Base-by-base conservation (phyloP, 2,888 invertebrate genomes). In the Panopea generosa region DNA sequence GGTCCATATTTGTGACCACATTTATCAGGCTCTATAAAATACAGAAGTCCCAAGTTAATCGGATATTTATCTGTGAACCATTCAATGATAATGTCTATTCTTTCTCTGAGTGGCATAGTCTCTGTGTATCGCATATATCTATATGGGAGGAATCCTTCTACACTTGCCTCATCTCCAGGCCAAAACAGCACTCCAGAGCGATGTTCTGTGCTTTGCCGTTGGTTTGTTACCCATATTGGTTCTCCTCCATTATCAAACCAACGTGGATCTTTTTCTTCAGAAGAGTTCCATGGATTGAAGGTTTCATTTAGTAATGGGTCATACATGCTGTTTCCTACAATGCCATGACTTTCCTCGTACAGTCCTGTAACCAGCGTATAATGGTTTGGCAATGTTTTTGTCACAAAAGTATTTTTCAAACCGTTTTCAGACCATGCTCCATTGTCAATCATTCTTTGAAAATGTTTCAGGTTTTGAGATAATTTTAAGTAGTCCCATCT, bases 351-450 rank as follows among this genome's bases (percentile, higher is more conserved):
- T 90, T 95, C 95, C 0, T 95, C 94, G 87, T 95, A 95, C 18
- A 90, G 57, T 24, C 92, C 92, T 6, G 93, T 96, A 0, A 95
- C 95, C 65, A 96, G 95, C 0, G 95, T 94, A 86, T 95, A 95
- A 92, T 96, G 96, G 92, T 96, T 96, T 0, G 96, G 95, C 87
- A 95, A 95, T 0, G 96, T 96, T 92, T 95, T 95, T 0, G 96
- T 96, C 2, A 89, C 79, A 69, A 92, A 92, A 1, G 86, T 83
- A 83, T 91, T 90, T 59, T 85, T 86, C 52, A 90, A 26, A 18
- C 90, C 90, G n/a, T 94, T 94, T 71, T 94, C 94, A 0, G 95
- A 93, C 78, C 94, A 93, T 3, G 94, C 94, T 4, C 96, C 95
- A 68, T 93, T 88, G 16, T 91, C 86, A 47, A 94, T 94, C 49